Evolutionary conservation across 2,888 invertebrate species (phyloP).

Genomic region (Isoperla grammatica): DNA sequence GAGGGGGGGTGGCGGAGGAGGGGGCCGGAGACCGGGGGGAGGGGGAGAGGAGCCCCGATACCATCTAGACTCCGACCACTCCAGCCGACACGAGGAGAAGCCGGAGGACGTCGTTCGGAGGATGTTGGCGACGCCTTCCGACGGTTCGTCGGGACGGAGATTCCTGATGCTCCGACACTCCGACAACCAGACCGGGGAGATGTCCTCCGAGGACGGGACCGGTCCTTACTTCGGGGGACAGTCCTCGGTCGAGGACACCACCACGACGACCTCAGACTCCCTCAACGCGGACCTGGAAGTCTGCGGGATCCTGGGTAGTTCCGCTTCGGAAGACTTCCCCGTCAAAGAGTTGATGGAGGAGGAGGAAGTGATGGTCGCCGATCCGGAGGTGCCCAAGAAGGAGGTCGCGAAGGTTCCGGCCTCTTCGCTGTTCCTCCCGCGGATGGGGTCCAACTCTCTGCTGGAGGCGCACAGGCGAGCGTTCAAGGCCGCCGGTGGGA

Average conservation of each 20-base stretch:
- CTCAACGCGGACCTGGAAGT: conserved; percentile 49
- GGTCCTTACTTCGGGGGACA: conserved; percentile 42
- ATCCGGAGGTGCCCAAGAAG: too few species aligned
- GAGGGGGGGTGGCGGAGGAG: conserved; percentile 32
- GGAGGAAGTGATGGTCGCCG: background rate
- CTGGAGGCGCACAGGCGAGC: conserved; percentile 31
- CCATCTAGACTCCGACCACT: conserved; percentile 46
- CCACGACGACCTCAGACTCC: conserved; percentile 47
- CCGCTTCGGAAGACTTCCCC: conserved; percentile 18
- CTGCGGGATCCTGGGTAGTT: conserved; percentile 44
- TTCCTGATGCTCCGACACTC: conserved; percentile 24
- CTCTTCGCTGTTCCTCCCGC: background rate
- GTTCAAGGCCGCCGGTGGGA: conserved; percentile 30
- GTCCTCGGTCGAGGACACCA: conserved; percentile 41
- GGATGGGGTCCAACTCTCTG: conserved; percentile 16
- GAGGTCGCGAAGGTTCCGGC: background rate
- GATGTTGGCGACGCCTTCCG: conserved; percentile 43
- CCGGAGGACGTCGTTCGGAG: conserved; percentile 46
- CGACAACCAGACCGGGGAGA: conserved; percentile 19
- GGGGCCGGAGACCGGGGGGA: conserved; percentile 37
- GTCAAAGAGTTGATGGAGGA: background rate
- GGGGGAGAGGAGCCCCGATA: conserved; percentile 32
- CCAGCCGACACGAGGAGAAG: conserved; percentile 49
- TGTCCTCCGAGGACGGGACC: conserved; percentile 28
- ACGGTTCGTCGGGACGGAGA: conserved; percentile 19